Conservation (phyloP, 2,113 vertebrate genomes). For the Macaca fascicularis region DNA sequence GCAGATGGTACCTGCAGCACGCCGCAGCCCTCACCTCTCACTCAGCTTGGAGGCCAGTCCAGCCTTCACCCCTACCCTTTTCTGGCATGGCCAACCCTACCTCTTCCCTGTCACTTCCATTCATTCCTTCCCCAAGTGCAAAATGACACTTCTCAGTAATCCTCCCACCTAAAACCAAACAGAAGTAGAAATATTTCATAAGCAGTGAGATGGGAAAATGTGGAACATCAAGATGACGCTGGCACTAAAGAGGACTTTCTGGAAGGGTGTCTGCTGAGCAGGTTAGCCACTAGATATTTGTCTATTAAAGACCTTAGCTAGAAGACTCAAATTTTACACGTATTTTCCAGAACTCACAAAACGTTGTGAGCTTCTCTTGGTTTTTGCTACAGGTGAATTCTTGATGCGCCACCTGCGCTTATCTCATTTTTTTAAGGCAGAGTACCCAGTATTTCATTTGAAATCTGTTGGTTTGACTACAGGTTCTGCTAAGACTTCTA, state of each 20-base stretch:
- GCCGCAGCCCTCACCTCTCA: background rate
- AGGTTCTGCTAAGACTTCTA: background rate
- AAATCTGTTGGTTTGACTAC: background rate
- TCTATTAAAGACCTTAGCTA: background rate
- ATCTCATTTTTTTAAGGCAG: background rate
- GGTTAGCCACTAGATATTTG: background rate
- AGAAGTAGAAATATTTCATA: background rate
- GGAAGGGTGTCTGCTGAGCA: background rate
- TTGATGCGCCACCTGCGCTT: background rate
- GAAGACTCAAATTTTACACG: background rate
- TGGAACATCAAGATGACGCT: background rate
- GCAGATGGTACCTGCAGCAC: no score
- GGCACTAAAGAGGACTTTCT: background rate
- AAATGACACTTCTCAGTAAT: background rate
- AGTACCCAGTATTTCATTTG: background rate
- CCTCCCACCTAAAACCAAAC: background rate
- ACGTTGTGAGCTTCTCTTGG: background rate
- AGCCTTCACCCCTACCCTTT: accelerated
- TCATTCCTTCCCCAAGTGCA: background rate
- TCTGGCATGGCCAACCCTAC: background rate
- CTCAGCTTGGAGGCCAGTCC: background rate
- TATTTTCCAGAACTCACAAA: background rate
- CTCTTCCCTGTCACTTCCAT: background rate
- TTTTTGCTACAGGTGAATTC: background rate
- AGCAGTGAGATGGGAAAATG: background rate